Evolutionary conservation across 2,113 vertebrate genomes (phyloP), one percentile per base, ranked within the genome.

Genomic region (Alectura lathami): DNA sequence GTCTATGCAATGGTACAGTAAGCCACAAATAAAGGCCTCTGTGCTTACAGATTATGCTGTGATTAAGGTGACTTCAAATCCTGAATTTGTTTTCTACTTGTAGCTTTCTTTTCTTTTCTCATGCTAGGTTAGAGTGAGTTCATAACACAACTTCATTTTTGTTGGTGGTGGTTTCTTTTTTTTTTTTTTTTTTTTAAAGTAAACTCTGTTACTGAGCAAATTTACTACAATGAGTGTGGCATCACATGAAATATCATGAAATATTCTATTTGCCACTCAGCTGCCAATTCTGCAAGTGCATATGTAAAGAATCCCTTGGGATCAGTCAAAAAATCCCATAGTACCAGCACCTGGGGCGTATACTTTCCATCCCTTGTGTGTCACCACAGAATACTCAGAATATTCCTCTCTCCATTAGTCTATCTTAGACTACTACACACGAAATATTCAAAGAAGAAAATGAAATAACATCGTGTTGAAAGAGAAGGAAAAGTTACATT

Each of bases 401-500:
- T n/a, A n/a, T n/a, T n/a, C n/a, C n/a, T n/a, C n/a, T n/a, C n/a
- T n/a, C n/a, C n/a, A n/a, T n/a, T n/a, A n/a, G n/a, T n/a, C n/a
- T n/a, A n/a, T n/a, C n/a, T n/a, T n/a, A n/a, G n/a, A n/a, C n/a
- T n/a, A n/a, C n/a, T n/a, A n/a, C n/a, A n/a, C n/a, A n/a, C n/a
- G n/a, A n/a, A n/a, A n/a, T n/a, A n/a, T 7, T 2, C 13, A 80
- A 70, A 14, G 3, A 80, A 38, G 50, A 47, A 79, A 34, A 2
- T 78, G 62, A 95, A 96, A 88, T 89, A 88, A 84, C 60, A 74
- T 76, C 29, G 54, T 20, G 7, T 51, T 75, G 70, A 75, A 78
- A 91, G 89, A 91, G 96, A 94, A 11, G 7, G 48, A n/a, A 93
- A 97, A 96, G 83, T 17, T 92, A 75, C 91, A 80, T 90, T 83